Base-by-base conservation (phyloP, 1,140 invertebrate genomes). In the Macrostomum lignano region DNA sequence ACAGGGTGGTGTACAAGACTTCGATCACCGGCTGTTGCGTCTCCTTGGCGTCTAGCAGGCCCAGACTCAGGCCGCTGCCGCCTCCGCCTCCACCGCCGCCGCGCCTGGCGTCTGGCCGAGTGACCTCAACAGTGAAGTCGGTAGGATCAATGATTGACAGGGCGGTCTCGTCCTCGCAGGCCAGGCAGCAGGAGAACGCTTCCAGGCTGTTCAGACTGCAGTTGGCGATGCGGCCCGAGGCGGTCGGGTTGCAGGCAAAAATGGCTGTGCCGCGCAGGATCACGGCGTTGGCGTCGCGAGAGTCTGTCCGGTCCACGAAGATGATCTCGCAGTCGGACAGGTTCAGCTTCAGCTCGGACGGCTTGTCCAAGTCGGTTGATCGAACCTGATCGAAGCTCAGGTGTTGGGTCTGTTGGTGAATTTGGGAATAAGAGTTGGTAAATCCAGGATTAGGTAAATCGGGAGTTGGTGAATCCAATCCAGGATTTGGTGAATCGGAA, bases 101-200 rank as follows among this genome's bases (percentile, higher is more conserved):
- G 41, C 38, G 41, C 23, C 47, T 46, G 25, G 34, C 21, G n/a
- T 36, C 30, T 3, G 28, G 26, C 6, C 40, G 35, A 10, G 33
- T 25, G 17, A 57, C 42, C 24, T 57, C 53, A 11, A 60, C 44
- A 25, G 39, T 74, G 10, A 81, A 58, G 4, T 71, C 75, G 25
- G 77, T 72, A 0, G 82, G 82, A 57, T 91, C 81, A 28, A 91
- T 73, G 40, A 93, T 91, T n/a, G 79, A 81, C 3, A 88, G 58
- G 1, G 81, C 78, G 1, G 79, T 88, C 47, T 86, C 78, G 36
- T 86, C 74, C 59, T 88, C 79, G 39, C 72, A 65, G 5, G 75
- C 76, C 25, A 91, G 57, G 38, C 77, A 72, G 54, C 81, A 88
- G 1, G 79, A 86, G 55, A 84, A 91, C 40, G 91, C 64, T 58